These are phyloP conservation scores for Siderastrea radians DNA, from an alignment of 92 coral and sea anemone species.

Conservation along the genomic window DNA sequence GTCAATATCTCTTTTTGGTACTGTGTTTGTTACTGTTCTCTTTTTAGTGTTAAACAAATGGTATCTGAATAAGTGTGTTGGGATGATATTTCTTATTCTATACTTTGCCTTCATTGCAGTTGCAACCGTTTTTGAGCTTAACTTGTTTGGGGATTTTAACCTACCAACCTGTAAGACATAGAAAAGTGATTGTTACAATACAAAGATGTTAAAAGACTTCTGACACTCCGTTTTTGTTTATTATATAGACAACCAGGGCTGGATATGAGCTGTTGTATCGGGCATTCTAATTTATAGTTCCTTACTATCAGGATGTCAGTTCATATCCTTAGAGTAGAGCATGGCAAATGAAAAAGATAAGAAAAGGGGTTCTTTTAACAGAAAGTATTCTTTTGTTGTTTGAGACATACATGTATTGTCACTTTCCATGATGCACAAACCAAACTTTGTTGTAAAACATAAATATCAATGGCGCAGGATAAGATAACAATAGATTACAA, in stretches of 20 bases:
- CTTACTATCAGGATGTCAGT: too few species aligned
- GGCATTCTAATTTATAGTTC: too few species aligned
- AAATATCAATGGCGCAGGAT: too few species aligned
- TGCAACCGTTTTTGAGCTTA: constrained; percentile 85
- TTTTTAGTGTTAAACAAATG: constrained; percentile 68
- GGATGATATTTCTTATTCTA: constrained; percentile 61
- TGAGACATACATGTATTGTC: too few species aligned
- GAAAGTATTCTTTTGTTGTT: too few species aligned
- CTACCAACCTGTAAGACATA: constrained; percentile 50
- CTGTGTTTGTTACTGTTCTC: constrained; percentile 67
- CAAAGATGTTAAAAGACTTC: not conserved
- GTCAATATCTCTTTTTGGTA: constrained; percentile 77
- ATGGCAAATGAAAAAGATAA: too few species aligned
- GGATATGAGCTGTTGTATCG: not conserved
- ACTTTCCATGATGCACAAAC: too few species aligned
- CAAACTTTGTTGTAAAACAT: too few species aligned
- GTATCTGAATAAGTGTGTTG: constrained; percentile 73
- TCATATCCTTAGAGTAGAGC: too few species aligned
- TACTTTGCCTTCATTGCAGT: constrained; percentile 81
- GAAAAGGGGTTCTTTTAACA: too few species aligned
- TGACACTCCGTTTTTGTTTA: not conserved
- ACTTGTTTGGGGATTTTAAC: constrained; percentile 77
- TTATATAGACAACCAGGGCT: not conserved
- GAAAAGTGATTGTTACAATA: not conserved
- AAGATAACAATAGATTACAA: too few species aligned